Conservation (phyloP, 2,888 invertebrate genomes). For the Dolomedes plantarius region DNA sequence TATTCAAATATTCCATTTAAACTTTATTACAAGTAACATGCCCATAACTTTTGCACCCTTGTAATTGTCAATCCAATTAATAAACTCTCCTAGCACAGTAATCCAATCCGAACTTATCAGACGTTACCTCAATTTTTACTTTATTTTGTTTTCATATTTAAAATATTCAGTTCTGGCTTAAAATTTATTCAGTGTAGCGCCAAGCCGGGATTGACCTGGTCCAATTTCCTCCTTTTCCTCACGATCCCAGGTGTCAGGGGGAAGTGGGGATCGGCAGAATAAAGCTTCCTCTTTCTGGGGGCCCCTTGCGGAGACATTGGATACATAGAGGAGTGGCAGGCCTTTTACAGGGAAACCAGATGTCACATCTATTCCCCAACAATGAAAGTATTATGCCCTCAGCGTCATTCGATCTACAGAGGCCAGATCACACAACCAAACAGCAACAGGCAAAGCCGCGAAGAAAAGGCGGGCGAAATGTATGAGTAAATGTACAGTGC, state of each 20-base stretch:
- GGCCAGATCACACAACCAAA: neutral
- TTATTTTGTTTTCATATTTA: too few species aligned
- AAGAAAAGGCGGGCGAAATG: neutral
- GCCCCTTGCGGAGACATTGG: neutral
- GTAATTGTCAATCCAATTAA: too few species aligned
- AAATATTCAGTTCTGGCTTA: too few species aligned
- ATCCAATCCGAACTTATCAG: too few species aligned
- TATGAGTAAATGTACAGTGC: too few species aligned
- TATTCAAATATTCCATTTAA: too few species aligned
- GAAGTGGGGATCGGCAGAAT: neutral
- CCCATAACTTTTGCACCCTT: too few species aligned
- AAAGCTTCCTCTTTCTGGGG: neutral
- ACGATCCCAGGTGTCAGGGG: neutral
- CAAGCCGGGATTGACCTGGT: neutral
- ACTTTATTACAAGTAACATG: too few species aligned
- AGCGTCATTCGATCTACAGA: neutral
- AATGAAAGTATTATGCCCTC: neutral
- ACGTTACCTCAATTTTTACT: too few species aligned
- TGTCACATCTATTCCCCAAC: neutral
- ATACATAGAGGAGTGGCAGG: slow-evolving; percentile 9
- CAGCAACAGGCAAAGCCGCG: neutral
- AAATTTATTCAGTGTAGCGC: too few species aligned
- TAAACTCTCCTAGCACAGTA: too few species aligned
- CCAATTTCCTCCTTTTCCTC: slow-evolving; percentile 4
- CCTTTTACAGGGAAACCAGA: slow-evolving; percentile 21